These are phyloP conservation scores for Ptyas mucosa DNA, from an alignment of 2,113 vertebrate species.

Conservation along the genomic window DNA sequence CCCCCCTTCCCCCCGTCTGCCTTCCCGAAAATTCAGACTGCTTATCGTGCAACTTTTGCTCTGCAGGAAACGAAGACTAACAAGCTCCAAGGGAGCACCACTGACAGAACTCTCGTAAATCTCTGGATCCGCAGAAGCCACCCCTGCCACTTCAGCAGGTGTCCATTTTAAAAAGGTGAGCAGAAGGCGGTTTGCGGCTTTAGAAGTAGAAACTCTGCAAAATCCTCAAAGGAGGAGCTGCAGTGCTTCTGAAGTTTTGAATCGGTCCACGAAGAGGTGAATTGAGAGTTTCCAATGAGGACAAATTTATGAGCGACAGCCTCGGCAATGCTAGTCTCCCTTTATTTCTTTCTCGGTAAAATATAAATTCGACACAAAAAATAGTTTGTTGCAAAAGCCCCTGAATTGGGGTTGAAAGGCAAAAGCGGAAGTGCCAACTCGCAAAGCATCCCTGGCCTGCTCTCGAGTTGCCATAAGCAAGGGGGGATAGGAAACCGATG, in stretches of 20 bases:
- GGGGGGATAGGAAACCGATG: too few species aligned
- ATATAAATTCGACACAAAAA: too few species aligned
- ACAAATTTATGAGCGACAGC: not conserved
- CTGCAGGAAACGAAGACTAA: not conserved
- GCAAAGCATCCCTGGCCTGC: too few species aligned
- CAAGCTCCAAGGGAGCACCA: not conserved
- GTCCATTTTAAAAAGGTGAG: conserved; percentile 31
- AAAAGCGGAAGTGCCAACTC: too few species aligned
- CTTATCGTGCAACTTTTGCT: fast-evolving
- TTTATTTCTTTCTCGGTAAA: too few species aligned
- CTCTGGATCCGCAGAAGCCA: conserved; percentile 36
- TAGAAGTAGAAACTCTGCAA: not conserved
- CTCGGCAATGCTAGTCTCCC: not conserved
- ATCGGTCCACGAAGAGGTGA: too few species aligned
- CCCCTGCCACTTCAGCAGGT: conserved; percentile 27
- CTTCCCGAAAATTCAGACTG: not conserved
- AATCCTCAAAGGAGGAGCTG: not conserved
- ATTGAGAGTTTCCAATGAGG: not conserved
- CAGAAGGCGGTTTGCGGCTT: not conserved
- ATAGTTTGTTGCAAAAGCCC: too few species aligned
- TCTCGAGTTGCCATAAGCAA: too few species aligned
- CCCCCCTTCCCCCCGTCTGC: not conserved
- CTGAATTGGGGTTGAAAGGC: too few species aligned
- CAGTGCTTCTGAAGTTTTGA: not conserved
- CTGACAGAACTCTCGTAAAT: not conserved